A percentile compares a stretch with the other conserved stretches of the same genome.
Evolutionary conservation across 2,797 vertebrate genomes (phyloP).

Genomic region (Alosa sapidissima): DNA sequence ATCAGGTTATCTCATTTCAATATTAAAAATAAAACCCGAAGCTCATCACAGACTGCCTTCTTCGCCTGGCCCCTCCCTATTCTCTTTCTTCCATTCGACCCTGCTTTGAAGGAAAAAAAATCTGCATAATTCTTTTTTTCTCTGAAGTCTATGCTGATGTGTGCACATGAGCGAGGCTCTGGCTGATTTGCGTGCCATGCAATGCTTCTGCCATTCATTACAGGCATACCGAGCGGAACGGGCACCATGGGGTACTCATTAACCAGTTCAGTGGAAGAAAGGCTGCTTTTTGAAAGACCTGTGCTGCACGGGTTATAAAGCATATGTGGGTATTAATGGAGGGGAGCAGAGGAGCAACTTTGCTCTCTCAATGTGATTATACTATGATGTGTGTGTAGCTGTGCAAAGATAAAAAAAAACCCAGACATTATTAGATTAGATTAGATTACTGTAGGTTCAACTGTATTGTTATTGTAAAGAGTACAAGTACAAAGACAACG

Average conservation of each 20-base stretch:
- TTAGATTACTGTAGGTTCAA: too few relatives aligned
- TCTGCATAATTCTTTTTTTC: conserved; percentile 8
- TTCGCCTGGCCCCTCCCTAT: not conserved
- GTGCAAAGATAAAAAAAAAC: not conserved
- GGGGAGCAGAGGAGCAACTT: not conserved
- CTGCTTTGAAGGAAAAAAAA: not conserved
- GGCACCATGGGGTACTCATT: conserved; percentile 25
- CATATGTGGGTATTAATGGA: not conserved
- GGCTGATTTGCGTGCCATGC: not conserved
- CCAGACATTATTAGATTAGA: not conserved
- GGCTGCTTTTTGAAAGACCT: not conserved
- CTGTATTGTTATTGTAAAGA: too few relatives aligned
- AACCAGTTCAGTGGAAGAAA: conserved; percentile 8
- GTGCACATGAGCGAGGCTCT: not conserved
- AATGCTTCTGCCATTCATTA: conserved; percentile 8
- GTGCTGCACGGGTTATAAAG: not conserved
- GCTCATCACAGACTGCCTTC: not conserved
- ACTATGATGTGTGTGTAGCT: not conserved
- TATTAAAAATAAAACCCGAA: not conserved
- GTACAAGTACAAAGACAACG: too few relatives aligned
- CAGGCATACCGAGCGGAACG: not conserved
- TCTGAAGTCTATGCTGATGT: not conserved
- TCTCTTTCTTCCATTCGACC: not conserved
- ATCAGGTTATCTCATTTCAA: conserved; percentile 21
- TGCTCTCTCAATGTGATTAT: not conserved